These are phyloP conservation scores for Nowickia ferox DNA, from an alignment of 2,888 invertebrate species.

Conservation along the genomic window DNA sequence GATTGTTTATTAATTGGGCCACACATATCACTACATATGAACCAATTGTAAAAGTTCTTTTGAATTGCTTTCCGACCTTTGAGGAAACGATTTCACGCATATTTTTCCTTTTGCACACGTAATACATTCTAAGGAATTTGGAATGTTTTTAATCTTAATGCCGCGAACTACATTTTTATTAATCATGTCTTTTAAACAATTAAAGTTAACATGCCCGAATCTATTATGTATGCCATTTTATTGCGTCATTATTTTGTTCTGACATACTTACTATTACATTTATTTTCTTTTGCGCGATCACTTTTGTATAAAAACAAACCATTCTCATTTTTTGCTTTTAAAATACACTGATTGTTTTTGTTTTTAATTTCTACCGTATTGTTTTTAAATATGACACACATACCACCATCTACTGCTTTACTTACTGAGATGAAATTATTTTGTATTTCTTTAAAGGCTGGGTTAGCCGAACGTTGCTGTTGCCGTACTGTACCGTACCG, in stretches of 20 bases:
- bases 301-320: constrained; percentile 37
- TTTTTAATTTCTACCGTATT: constrained; percentile 17
- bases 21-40: constrained; percentile 60
- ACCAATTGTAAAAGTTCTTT: constrained; percentile 13
- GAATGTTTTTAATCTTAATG: constrained; percentile 27
- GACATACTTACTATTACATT: constrained; percentile 6
- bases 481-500: too few species aligned
- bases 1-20: constrained; percentile 49
- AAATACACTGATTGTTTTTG: constrained; percentile 32
- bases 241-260: not conserved
- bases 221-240: constrained; percentile 61
- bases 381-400: constrained; percentile 40
- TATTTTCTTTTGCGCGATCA: constrained; percentile 12
- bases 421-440: constrained; percentile 43
- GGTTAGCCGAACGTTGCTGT: too few species aligned
- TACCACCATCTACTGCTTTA: constrained; percentile 7
- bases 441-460: constrained; percentile 11
- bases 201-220: constrained; percentile 48
- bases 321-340: constrained; percentile 6
- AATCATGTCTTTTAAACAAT: constrained; percentile 45
- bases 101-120: constrained; percentile 64
- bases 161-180: constrained; percentile 46
- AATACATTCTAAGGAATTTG: constrained; percentile 35
- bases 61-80: constrained; percentile 8
- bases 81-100: constrained; percentile 40